These are phyloP conservation scores for Lipophrys pholis DNA, from an alignment of 2,113 vertebrate species.

Conservation along the genomic window DNA sequence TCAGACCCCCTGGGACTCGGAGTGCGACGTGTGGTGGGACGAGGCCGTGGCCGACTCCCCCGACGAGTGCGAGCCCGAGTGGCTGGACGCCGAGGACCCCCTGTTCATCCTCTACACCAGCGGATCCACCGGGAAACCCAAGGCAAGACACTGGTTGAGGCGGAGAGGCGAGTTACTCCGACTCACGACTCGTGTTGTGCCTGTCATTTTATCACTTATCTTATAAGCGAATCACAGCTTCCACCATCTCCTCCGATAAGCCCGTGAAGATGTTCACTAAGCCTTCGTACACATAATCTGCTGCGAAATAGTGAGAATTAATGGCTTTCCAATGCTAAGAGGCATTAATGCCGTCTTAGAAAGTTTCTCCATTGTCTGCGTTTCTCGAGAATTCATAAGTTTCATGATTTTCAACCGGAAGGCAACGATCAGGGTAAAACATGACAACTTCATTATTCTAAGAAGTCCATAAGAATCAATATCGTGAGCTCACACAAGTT, in stretches of 20 bases:
- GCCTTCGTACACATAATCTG: slow-evolving; percentile 5
- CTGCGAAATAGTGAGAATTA: slow-evolving; percentile 6
- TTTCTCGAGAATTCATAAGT: too few species aligned
- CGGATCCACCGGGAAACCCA: slow-evolving; percentile 88
- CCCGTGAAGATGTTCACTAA: slow-evolving; percentile 24
- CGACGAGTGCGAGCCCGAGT: slow-evolving; percentile 85
- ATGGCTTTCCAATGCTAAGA: slow-evolving; percentile 5
- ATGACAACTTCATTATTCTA: too few species aligned
- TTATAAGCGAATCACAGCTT: slow-evolving; percentile 16
- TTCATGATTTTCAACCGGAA: too few species aligned
- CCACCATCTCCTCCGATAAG: slow-evolving; percentile 26
- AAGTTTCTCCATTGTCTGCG: too few species aligned
- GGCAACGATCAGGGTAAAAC: too few species aligned
- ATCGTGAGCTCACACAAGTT: too few species aligned
- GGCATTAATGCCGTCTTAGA: slow-evolving; percentile 14
- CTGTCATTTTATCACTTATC: background rate
- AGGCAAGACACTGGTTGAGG: slow-evolving; percentile 67
- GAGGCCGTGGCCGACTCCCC: slow-evolving; percentile 73
- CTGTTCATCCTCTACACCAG: slow-evolving; percentile 89
- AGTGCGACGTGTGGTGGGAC: slow-evolving; percentile 84
- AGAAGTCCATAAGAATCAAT: too few species aligned
- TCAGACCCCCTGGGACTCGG: slow-evolving; percentile 82
- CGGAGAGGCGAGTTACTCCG: background rate
- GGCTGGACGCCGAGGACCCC: slow-evolving; percentile 86
- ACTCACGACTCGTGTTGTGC: background rate